Percentiles rank a stretch among this genome's conserved stretches.
Conservation (phyloP, 37 sponge, comb jelly and placozoan species). For the Amphimedon queenslandica region DNA sequence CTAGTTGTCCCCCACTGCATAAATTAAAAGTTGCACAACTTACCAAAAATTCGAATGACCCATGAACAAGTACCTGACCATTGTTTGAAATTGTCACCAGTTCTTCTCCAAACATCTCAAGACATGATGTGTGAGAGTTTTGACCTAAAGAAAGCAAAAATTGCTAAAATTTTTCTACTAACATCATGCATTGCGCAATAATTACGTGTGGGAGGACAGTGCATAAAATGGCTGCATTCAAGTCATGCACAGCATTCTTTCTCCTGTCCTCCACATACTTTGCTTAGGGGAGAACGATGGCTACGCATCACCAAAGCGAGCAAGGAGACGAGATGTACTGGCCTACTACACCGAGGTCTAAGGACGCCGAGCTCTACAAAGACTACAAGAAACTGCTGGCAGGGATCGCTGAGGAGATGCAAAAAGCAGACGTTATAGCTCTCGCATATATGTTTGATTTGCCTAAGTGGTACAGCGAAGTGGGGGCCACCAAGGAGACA, state of each 20-base stretch:
- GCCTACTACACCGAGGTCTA: background rate
- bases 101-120: constrained; percentile 61
- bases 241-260: background rate
- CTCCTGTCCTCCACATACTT: background rate
- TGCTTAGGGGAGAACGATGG: too few species aligned
- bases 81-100: constrained; percentile 43
- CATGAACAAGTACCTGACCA: constrained; percentile 47
- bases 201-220: background rate
- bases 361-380: background rate
- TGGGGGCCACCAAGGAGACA: background rate
- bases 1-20: background rate
- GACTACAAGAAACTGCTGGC: background rate
- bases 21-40: too few species aligned
- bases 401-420: background rate
- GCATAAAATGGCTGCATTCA: background rate
- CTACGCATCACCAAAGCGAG: too few species aligned
- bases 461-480: constrained; percentile 2
- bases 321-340: background rate
- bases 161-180: background rate
- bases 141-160: constrained; percentile 19
- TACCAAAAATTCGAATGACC: constrained; percentile 39
- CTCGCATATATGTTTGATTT: constrained; percentile 3
- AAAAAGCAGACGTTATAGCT: background rate
- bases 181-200: background rate
- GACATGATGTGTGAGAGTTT: constrained; percentile 15